Evolutionary conservation across 2,888 invertebrate genomes (phyloP), one percentile per base, ranked within the genome.

Genomic region (Dexiosoma caninum): DNA sequence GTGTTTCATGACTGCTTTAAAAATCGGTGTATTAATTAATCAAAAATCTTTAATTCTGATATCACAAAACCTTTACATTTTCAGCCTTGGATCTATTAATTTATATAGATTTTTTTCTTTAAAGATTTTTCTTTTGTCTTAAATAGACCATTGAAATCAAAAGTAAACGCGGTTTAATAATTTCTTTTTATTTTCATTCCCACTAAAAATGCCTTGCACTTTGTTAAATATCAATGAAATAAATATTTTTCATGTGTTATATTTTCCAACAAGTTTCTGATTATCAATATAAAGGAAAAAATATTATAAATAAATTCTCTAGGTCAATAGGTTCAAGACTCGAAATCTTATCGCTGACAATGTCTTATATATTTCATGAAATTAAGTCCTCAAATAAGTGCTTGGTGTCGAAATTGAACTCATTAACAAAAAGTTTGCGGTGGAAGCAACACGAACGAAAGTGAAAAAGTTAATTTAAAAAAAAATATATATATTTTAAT

Each of bases 351-450:
- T 81, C 81, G 69, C 35, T 42, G 37, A n/a, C 19, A 35, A 53
- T 60, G 51, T 69, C 59, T 40, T 59, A 49, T 40, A 46, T 62
- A 55, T 67, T 78, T 62, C 21, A 60, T 72, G 42, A 55, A 75
- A 23, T 21, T n/a, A 8, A 72, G 60, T 49, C 81, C 64, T 81
- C 71, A 81, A 64, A 72, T 72, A 72, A 76, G 57, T 72, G 81
- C 42, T 82, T 71, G 69, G 62, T 19, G 82, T 57, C 78, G 27
- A 66, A 60, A 71, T 46, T 59, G 71, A 53, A 84, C 70, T 85
- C 86, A 86, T 86, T 88, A 86, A 85, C 84, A 62, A 83, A 85
- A 83, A 85, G 85, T 84, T 71, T 83, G 85, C 77, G 85, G 84
- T 83, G 82, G 82, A 57, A 81, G 83, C 70, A 84, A 84, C 84